Conservation (phyloP, 2,113 vertebrate species). For the Petroica traversi region DNA sequence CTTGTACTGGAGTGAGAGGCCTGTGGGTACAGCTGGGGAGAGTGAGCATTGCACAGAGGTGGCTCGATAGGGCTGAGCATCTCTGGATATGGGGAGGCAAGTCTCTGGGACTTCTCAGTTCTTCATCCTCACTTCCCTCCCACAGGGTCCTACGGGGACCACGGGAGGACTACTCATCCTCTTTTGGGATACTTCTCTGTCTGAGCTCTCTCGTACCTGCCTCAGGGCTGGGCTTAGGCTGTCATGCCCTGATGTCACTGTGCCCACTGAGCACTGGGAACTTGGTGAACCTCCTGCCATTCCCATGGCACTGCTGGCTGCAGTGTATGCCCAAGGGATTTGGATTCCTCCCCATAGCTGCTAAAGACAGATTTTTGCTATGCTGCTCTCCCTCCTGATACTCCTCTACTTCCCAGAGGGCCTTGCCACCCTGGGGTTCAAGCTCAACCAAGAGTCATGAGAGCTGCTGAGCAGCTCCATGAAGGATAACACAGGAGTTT, state of each 20-base stretch:
- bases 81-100: not conserved
- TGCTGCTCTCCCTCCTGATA: not conserved
- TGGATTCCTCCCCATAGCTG: not conserved
- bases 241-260: not conserved
- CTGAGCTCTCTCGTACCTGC: not conserved
- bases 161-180: accelerated
- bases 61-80: not conserved
- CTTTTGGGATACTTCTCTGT: not conserved
- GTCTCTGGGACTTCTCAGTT: not conserved
- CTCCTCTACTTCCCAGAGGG: not conserved
- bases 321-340: not conserved
- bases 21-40: not conserved
- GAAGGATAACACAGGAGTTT: not conserved
- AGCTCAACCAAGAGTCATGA: not conserved
- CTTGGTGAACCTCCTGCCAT: not conserved
- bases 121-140: not conserved
- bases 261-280: not conserved
- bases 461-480: not conserved
- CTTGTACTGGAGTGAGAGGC: not conserved
- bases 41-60: not conserved
- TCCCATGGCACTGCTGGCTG: not conserved
- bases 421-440: not conserved
- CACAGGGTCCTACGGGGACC: accelerated
- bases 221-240: not conserved
- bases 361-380: not conserved